Percentiles rank a stretch among this genome's conserved stretches.
These are phyloP conservation scores for Nannospalax galili DNA, from an alignment of 2,113 vertebrate species.

Conservation along the genomic window DNA sequence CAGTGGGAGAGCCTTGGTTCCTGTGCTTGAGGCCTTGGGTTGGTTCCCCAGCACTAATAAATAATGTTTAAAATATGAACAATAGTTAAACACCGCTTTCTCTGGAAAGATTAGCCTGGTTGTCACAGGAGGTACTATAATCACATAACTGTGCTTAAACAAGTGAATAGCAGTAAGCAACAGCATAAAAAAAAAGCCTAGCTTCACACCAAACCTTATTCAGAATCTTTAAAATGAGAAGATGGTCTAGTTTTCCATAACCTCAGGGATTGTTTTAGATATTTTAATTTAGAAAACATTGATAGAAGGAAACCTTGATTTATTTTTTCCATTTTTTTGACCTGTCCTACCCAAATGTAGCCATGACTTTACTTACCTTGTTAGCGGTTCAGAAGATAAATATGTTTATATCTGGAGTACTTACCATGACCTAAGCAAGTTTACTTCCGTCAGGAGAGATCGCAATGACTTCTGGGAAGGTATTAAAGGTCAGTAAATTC, in stretches of 20 bases:
- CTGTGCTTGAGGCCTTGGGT: background rate
- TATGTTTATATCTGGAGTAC: slow-evolving; percentile 99
- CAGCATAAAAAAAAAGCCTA: background rate
- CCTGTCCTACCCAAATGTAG: slow-evolving; percentile 82
- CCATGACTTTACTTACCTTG: slow-evolving; percentile 98
- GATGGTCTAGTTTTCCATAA: background rate
- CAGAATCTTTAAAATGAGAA: background rate
- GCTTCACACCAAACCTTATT: background rate
- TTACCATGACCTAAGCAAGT: slow-evolving; percentile 98
- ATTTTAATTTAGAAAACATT: slow-evolving; percentile 52
- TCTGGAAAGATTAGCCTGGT: background rate
- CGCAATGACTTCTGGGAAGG: slow-evolving; percentile 99
- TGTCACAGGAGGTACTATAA: background rate
- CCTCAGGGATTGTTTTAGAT: slow-evolving; percentile 12
- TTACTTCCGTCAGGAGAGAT: slow-evolving; percentile 97
- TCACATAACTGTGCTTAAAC: background rate
- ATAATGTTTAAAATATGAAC: background rate
- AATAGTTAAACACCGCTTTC: background rate
- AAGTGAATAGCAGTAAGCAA: background rate
- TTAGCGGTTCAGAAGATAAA: slow-evolving; percentile 98
- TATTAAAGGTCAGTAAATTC: slow-evolving; percentile 93
- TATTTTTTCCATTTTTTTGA: slow-evolving; percentile 3
- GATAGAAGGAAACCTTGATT: slow-evolving; percentile 39
- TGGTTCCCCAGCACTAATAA: background rate
- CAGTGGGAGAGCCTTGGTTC: background rate